phyloP scores from a whole-genome alignment of 37 sponge, comb jelly and placozoan species.

The Ephydatia muelleri region DNA sequence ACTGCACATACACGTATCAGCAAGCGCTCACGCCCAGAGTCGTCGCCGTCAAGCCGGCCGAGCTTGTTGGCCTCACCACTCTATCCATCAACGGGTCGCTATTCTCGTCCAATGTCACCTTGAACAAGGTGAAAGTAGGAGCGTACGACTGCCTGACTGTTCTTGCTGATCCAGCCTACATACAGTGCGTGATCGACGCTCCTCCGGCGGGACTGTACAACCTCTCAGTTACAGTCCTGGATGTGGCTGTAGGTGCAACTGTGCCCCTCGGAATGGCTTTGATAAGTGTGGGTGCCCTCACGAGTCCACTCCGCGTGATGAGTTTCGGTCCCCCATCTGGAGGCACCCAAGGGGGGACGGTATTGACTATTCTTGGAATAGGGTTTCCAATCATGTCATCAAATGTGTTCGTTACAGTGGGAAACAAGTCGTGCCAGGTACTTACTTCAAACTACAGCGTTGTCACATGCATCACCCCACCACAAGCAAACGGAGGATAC shows the following conservation, averaged over 20 bases:
- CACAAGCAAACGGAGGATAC: constrained; percentile 5
- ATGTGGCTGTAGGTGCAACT: not conserved
- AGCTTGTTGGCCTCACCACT: constrained; percentile 5
- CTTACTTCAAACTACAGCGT: constrained; percentile 23
- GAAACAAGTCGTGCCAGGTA: constrained; percentile 58
- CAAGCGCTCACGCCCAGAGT: constrained; percentile 38
- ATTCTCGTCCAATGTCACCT: not conserved
- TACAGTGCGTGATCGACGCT: constrained; percentile 6
- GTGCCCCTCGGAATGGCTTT: not conserved
- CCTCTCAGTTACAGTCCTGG: constrained; percentile 18
- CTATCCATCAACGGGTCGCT: constrained; percentile 9
- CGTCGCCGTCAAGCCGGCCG: constrained; percentile 2
- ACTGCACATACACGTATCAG: constrained; percentile 33
- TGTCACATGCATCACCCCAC: constrained; percentile 69
- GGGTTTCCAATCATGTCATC: constrained; percentile 57
- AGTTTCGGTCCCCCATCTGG: constrained; percentile 69
- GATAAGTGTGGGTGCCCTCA: not conserved
- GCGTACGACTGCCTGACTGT: not conserved
- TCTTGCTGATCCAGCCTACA: not conserved
- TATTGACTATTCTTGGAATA: constrained; percentile 76
- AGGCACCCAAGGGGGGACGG: constrained; percentile 76
- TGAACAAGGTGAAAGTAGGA: constrained; percentile 19
- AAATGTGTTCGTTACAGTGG: constrained; percentile 59
- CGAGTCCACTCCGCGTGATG: constrained; percentile 22
- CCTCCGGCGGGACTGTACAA: constrained; percentile 41